Conservation (phyloP, 2,113 vertebrate genomes). For the Prionailurus viverrinus region DNA sequence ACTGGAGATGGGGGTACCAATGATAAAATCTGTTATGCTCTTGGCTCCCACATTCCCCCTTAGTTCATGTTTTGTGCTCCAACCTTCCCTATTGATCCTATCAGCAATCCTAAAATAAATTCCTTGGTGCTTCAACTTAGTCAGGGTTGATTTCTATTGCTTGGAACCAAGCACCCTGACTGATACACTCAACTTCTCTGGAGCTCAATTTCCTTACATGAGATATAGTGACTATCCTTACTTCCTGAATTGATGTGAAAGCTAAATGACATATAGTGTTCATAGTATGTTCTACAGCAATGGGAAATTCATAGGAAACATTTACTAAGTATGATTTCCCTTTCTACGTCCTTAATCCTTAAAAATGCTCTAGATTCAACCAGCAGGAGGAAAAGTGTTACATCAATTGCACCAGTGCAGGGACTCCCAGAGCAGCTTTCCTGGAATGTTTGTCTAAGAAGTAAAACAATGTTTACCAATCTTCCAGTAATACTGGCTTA, state of each 20-base stretch:
- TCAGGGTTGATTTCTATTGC: not conserved
- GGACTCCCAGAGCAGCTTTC: not conserved
- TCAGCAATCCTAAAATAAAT: not conserved
- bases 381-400: not conserved
- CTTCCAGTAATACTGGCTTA: constrained; percentile 39
- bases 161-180: not conserved
- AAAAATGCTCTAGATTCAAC: not conserved
- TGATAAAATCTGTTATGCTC: not conserved
- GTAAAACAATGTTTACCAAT: constrained; percentile 70
- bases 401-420: not conserved
- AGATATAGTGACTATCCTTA: not conserved
- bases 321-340: not conserved
- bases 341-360: not conserved
- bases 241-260: not conserved
- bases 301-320: not conserved
- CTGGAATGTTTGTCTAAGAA: constrained; percentile 39
- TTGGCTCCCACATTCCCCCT: not conserved
- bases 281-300: not conserved
- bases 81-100: not conserved
- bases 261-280: not conserved
- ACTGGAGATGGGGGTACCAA: fast-evolving
- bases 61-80: not conserved
- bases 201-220: not conserved
- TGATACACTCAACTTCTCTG: not conserved
- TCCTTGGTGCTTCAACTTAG: not conserved